Percentiles rank a stretch among this genome's conserved stretches.
phyloP scores from a whole-genome alignment of 2,888 invertebrate genomes.

The Lapara coniferarum region DNA sequence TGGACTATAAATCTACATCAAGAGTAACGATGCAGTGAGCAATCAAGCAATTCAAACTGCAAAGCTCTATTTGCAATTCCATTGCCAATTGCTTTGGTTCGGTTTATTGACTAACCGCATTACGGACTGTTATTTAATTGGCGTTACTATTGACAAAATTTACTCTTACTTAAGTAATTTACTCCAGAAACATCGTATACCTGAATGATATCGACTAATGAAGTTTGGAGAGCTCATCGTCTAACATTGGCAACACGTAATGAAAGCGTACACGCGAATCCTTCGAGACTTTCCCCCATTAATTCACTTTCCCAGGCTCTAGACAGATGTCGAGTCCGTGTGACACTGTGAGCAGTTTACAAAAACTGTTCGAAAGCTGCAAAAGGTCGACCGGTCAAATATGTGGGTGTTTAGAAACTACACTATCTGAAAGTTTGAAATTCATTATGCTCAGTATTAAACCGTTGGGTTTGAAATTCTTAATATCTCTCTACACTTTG shows the following conservation, averaged over 20 bases:
- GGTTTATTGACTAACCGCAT: conserved; percentile 54
- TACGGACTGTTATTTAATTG: conserved; percentile 59
- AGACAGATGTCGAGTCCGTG: conserved; percentile 37
- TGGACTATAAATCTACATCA: conserved; percentile 75
- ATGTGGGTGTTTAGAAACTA: conserved; percentile 6
- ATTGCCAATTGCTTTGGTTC: conserved; percentile 55
- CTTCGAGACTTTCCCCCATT: conserved; percentile 78
- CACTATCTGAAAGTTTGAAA: not conserved
- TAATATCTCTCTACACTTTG: not conserved
- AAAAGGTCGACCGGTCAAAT: not conserved
- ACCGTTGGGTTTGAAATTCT: not conserved
- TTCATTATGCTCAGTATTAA: not conserved
- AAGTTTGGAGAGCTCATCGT: conserved; percentile 40
- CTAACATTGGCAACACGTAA: conserved; percentile 58
- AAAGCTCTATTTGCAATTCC: conserved; percentile 70
- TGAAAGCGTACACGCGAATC: conserved; percentile 67
- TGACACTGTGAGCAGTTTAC: conserved; percentile 32
- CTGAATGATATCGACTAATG: conserved; percentile 30
- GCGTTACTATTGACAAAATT: conserved; percentile 29
- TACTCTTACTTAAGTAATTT: not conserved
- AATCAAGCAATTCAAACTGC: conserved; percentile 76
- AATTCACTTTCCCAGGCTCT: conserved; percentile 73
- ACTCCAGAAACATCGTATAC: not conserved
- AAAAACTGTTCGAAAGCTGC: conserved; percentile 27
- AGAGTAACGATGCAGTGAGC: conserved; percentile 65